Percentiles rank a stretch among this genome's conserved stretches.
Evolutionary conservation across 2,113 vertebrate genomes (phyloP).

Genomic region (Psilopogon haemacephalus): DNA sequence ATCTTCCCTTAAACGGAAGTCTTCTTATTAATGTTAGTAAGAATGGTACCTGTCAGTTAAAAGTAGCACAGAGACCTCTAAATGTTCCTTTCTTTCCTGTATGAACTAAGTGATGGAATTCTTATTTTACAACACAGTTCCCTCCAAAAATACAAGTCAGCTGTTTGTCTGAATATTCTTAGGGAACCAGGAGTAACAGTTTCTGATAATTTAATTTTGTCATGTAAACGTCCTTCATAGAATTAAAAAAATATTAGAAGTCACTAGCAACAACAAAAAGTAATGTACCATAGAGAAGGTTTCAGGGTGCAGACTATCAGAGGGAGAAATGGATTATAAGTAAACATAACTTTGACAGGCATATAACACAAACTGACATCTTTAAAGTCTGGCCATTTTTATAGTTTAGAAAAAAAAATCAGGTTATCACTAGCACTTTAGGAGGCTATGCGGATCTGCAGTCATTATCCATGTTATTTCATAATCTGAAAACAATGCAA

Average conservation of each 20-base stretch:
- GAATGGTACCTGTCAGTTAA: not conserved
- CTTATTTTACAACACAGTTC: not conserved
- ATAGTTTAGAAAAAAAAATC: not conserved
- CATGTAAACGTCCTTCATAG: not conserved
- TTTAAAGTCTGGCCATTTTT: not conserved
- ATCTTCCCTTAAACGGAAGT: not conserved
- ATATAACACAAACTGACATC: not conserved
- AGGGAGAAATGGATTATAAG: not conserved
- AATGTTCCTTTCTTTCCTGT: not conserved
- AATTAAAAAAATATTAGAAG: not conserved
- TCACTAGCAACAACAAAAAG: not conserved
- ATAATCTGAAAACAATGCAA: not conserved
- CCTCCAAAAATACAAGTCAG: not conserved
- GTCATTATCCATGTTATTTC: not conserved
- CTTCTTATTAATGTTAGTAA: not conserved
- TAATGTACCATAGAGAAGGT: not conserved
- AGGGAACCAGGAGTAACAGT: not conserved
- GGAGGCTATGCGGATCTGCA: not conserved
- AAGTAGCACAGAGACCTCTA: not conserved
- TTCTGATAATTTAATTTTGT: not conserved
- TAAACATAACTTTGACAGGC: not conserved
- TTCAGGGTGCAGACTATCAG: not conserved
- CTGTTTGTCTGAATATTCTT: not conserved
- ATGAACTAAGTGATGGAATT: not conserved
- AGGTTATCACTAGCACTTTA: slow-evolving; percentile 4